These are phyloP conservation scores for Gallinago undulata DNA, from an alignment of 2,113 vertebrate species.

Conservation along the genomic window DNA sequence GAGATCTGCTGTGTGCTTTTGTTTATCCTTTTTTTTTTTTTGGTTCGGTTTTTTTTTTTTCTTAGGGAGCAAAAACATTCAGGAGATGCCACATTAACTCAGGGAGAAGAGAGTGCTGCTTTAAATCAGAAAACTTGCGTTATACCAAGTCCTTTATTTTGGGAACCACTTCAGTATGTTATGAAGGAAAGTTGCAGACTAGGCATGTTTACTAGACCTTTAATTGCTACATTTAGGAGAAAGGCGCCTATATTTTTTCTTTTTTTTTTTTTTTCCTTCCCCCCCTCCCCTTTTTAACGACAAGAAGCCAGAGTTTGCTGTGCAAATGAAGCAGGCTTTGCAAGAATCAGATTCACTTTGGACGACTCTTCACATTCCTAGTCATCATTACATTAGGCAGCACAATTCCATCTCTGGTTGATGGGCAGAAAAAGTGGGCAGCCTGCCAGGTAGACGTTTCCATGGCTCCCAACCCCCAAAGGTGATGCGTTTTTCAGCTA, in stretches of 20 bases:
- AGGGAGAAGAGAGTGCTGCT: background rate
- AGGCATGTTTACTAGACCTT: conserved; percentile 72
- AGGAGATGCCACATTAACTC: background rate
- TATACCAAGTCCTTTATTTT: conserved; percentile 52
- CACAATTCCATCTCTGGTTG: conserved; percentile 83
- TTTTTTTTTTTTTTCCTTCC: background rate
- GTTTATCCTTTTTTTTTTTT: background rate
- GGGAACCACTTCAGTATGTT: conserved; percentile 55
- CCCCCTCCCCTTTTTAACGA: conserved; percentile 24
- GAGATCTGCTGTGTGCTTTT: background rate
- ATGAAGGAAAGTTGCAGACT: conserved; percentile 69
- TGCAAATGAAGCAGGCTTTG: conserved; percentile 83
- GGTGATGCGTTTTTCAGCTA: conserved; percentile 89
- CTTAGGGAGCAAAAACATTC: conserved; percentile 12
- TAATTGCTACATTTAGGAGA: conserved; percentile 73
- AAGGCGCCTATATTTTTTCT: background rate
- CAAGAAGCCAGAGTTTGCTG: conserved; percentile 78
- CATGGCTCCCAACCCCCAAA: conserved; percentile 94
- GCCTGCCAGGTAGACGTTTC: conserved; percentile 93
- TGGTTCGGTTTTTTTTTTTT: background rate
- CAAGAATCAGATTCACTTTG: conserved; percentile 88
- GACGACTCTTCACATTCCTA: conserved; percentile 86
- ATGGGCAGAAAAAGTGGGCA: conserved; percentile 88
- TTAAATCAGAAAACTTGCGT: conserved; percentile 56
- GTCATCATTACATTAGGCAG: conserved; percentile 86